These are phyloP conservation scores for Rhabditophanes sp. DNA, from an alignment of 2,888 invertebrate species.

Conservation along the genomic window DNA sequence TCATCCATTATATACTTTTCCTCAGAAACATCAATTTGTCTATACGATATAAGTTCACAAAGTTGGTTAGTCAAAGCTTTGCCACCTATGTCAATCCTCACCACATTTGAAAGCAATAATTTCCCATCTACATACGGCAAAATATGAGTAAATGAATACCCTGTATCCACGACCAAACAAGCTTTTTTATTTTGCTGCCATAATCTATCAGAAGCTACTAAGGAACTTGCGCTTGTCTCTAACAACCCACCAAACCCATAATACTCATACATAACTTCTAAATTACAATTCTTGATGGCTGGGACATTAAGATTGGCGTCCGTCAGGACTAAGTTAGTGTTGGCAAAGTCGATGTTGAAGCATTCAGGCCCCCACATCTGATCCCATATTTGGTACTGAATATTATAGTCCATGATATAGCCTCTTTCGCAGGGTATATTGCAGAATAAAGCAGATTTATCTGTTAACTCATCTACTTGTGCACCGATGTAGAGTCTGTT, in stretches of 20 bases:
- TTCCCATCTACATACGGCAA: conserved; percentile 68
- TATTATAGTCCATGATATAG: conserved; percentile 72
- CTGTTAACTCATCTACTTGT: conserved; percentile 87
- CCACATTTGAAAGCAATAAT: conserved; percentile 23
- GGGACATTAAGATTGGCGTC: conserved; percentile 85
- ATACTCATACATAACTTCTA: conserved; percentile 92
- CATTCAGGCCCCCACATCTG: conserved; percentile 59
- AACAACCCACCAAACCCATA: conserved; percentile 59
- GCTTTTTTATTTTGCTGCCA: conserved; percentile 1
- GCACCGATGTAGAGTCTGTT: conserved; percentile 78
- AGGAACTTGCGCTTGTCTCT: conserved; percentile 45
- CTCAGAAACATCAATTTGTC: conserved; percentile 77
- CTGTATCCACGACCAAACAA: conserved; percentile 68
- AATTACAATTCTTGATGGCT: conserved; percentile 73
- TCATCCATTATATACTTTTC: conserved; percentile 96
- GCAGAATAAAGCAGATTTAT: conserved; percentile 82
- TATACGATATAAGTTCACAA: conserved; percentile 87
- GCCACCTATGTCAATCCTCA: conserved; percentile 75
- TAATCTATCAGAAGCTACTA: conserved; percentile 55
- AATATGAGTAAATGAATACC: conserved; percentile 85
- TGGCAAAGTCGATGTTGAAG: conserved; percentile 46
- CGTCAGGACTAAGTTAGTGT: conserved; percentile 68
- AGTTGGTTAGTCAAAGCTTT: conserved; percentile 90
- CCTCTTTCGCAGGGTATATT: conserved; percentile 75
- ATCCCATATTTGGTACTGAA: conserved; percentile 82